Evolutionary conservation across 1,140 invertebrate genomes (phyloP), one percentile per base, ranked within the genome.

Genomic region (Drosophila santomea): DNA sequence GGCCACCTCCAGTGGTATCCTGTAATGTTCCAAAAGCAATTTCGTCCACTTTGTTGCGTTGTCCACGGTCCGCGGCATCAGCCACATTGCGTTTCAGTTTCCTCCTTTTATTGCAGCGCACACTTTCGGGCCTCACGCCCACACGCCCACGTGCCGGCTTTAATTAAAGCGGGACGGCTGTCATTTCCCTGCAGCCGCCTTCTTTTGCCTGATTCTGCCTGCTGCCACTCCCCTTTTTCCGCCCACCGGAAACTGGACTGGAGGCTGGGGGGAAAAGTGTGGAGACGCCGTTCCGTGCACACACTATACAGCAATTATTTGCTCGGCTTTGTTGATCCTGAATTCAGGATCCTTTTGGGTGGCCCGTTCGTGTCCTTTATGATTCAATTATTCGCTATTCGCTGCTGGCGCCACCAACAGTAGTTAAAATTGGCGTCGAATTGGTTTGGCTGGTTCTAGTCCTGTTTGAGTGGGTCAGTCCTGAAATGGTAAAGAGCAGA

Each of bases 11-110:
- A 50, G 72, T 68, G 59, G 51, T 69, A 32, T 39, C 59, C 58
- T 59, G 39, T 66, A 66, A 52, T 67, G 39, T 77, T 80, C 59
- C 84, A 86, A 86, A 83, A 88, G 84, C 83, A 88, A 89, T 88
- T 89, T 89, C 84, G 83, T 88, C 84, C 83, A 88, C 83, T 88
- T 88, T 89, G 84, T 89, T 89, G 84, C 74, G 76, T 89, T 88
- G 72, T 88, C 67, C 82, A 86, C 79, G 64, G 83, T 86, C 55
- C 71, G 75, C 82, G 82, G 82, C 82, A 78, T 83, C 75, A 88
- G 83, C 83, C 84, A 89, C 83, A 88, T 88, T 88, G 80, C 83
- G 84, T 89, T 88, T 86, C 78, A 78, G 82, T 82, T 82, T 61
- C 61, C 61, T 64, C 44, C 68, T 68, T 74, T 73, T 66, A 45